Conservation (phyloP, 2,797 vertebrate genomes). For the Chelmon rostratus region DNA sequence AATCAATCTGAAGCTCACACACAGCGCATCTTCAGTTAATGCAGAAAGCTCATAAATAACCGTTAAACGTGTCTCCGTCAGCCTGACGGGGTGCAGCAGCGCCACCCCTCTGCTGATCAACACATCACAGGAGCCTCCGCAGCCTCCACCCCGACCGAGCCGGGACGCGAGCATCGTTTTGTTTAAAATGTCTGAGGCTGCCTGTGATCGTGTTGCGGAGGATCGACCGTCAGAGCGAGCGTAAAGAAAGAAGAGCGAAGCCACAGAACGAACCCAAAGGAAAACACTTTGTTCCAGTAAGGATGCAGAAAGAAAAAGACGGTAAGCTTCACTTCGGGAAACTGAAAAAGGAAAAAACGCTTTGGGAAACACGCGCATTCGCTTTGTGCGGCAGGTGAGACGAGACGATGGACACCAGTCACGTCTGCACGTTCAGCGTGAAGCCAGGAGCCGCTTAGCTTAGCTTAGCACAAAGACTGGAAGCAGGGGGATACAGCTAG, state of each 20-base stretch:
- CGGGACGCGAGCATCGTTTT: too few relatives aligned
- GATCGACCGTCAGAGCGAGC: slow-evolving; percentile 26
- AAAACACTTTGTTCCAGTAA: neutral
- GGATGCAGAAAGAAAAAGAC: slow-evolving; percentile 52
- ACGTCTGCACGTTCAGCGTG: neutral
- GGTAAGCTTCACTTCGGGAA: slow-evolving; percentile 1
- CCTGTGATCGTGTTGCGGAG: slow-evolving; percentile 42
- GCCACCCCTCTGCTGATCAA: slow-evolving; percentile 64
- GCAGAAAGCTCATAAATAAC: slow-evolving; percentile 45
- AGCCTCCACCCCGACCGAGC: too few relatives aligned
- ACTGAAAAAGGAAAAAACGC: slow-evolving; percentile 8
- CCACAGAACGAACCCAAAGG: neutral
- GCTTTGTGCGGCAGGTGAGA: neutral
- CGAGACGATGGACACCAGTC: neutral
- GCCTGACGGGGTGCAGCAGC: neutral
- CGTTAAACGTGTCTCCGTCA: neutral
- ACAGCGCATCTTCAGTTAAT: slow-evolving; percentile 39
- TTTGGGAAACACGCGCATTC: slow-evolving; percentile 11
- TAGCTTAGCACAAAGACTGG: slow-evolving; percentile 29
- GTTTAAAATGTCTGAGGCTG: slow-evolving; percentile 49
- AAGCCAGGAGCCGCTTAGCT: neutral
- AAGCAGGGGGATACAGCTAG: neutral
- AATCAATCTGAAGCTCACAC: slow-evolving; percentile 55
- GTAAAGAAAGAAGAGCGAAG: slow-evolving; percentile 19
- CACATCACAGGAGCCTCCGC: too few relatives aligned